phyloP scores from a whole-genome alignment of 1,140 invertebrate genomes.

The Drosophila athabasca region DNA sequence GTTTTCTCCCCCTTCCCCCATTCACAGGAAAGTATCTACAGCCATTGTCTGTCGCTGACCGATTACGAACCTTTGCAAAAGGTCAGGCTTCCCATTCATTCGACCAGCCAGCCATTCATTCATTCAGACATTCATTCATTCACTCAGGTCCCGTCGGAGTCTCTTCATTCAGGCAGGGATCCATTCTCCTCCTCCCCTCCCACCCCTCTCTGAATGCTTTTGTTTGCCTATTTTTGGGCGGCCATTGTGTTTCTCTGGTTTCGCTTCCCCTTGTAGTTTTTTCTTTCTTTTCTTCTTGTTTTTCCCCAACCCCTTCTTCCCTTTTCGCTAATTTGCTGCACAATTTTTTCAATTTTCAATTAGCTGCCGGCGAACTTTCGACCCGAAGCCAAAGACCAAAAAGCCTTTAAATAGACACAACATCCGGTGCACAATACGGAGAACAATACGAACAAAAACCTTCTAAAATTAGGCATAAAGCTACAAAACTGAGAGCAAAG shows the following conservation, averaged over 20 bases:
- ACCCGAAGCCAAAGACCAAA: constrained; percentile 26
- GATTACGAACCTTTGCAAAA: constrained; percentile 19
- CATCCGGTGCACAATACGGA: constrained; percentile 8
- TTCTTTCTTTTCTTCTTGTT: constrained; percentile 14
- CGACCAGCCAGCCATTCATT: constrained; percentile 41
- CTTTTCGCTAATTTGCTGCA: constrained; percentile 63
- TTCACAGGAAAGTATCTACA: constrained; percentile 11
- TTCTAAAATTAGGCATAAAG: no score
- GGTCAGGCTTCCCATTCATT: constrained; percentile 50
- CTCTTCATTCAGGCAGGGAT: no score
- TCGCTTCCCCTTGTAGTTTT: constrained; percentile 15
- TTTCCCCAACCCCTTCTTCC: constrained; percentile 10
- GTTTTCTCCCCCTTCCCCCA: neutral
- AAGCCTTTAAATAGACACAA: constrained; percentile 22
- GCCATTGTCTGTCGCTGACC: constrained; percentile 35
- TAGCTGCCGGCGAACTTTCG: constrained; percentile 46
- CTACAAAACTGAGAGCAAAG: no score
- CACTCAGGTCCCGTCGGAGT: no score
- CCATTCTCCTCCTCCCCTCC: no score
- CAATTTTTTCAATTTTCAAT: constrained; percentile 57
- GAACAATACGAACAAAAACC: no score
- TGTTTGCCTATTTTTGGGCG: constrained; percentile 75
- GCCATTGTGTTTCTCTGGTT: constrained; percentile 35
- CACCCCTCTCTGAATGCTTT: constrained; percentile 10
- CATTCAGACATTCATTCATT: constrained; percentile 1